These are phyloP conservation scores for Dreissena rostriformis DNA, from an alignment of 1,140 invertebrate genomes.

Conservation along the genomic window DNA sequence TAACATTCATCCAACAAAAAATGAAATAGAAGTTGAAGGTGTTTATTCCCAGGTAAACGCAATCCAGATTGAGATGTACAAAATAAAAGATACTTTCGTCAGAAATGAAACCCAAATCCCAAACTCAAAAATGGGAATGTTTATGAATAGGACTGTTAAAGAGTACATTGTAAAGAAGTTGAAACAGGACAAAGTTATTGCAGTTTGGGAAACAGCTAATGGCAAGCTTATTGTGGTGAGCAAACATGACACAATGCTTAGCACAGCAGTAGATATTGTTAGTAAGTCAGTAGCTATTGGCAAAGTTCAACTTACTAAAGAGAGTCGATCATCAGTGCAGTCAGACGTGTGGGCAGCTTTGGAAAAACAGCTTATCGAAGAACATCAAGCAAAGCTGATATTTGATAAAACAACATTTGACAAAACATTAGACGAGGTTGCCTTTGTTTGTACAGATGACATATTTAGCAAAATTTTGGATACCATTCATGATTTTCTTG, in stretches of 20 bases:
- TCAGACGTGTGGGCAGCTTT: constrained; percentile 2
- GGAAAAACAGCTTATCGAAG: background rate
- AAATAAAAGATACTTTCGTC: background rate
- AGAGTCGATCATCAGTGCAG: background rate
- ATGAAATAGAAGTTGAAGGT: constrained; percentile 31
- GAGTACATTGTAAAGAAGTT: constrained; percentile 41
- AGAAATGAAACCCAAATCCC: background rate
- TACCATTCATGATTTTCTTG: constrained; percentile 9
- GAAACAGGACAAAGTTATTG: constrained; percentile 6
- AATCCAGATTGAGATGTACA: constrained; percentile 22
- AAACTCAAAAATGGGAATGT: background rate
- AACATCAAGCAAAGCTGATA: constrained; percentile 8
- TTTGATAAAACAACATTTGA: background rate
- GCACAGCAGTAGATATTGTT: background rate
- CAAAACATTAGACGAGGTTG: background rate
- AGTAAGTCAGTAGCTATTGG: background rate
- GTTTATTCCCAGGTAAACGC: constrained; percentile 9
- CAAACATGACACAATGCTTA: constrained; percentile 7
- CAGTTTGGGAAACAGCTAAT: constrained; percentile 23
- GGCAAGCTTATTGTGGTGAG: background rate
- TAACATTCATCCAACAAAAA: constrained; percentile 33
- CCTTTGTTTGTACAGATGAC: constrained; percentile 35
- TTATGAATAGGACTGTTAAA: background rate
- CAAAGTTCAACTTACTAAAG: background rate
- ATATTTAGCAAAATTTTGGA: constrained; percentile 7